Base-by-base conservation (phyloP, 1,140 invertebrate species). In the Leucophenga varia region DNA sequence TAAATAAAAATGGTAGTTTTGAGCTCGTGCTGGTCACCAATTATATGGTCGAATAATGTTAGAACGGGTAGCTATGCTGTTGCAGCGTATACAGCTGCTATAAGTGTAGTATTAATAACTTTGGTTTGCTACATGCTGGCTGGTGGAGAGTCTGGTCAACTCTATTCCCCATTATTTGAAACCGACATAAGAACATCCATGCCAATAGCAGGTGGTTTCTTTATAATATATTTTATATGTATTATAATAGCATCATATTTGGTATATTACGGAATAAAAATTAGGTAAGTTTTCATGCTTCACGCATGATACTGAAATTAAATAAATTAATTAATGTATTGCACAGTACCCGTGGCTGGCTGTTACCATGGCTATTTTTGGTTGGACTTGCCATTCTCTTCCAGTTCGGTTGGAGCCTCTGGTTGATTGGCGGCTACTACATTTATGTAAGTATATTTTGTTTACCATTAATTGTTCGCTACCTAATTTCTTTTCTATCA, bases 131-230 rank as follows among this genome's bases (percentile, higher is more conserved):
- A 90, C 75, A 84, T 88, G 69, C 80, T 91, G 78, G 74, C 67
- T 59, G 89, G 89, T 43, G 90, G 89, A 17, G 89, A 91, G 61
- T 91, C 90, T 0, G 84, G 88, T 1, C 88, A 91, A 65, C 72
- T 91, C n/a, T 91, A 90, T 75, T 88, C 87, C 67, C 90, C 90
- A 1, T 74, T 90, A 28, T 93, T 91, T 77, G 90, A 93, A 77
- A 83, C 88, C 34, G 89, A 91, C 79, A 78, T 89, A 13, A 80
- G 86, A 73, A 76, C 73, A 54, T 88, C 87, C 12, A 83, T 90
- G 76, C 83, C 84, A 76, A 68, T 82, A 16, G 81, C 84, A 58
- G 89, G 89, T 45, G 77, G 74, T 14, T 79, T 88, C 42, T 82
- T 87, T 40, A 84, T 91, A 17, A 45, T 84, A 0, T 90, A 85